Percentiles rank a stretch among this genome's conserved stretches.
These are phyloP conservation scores for Zootoca vivipara DNA, from an alignment of 2,113 vertebrate genomes.

Conservation along the genomic window DNA sequence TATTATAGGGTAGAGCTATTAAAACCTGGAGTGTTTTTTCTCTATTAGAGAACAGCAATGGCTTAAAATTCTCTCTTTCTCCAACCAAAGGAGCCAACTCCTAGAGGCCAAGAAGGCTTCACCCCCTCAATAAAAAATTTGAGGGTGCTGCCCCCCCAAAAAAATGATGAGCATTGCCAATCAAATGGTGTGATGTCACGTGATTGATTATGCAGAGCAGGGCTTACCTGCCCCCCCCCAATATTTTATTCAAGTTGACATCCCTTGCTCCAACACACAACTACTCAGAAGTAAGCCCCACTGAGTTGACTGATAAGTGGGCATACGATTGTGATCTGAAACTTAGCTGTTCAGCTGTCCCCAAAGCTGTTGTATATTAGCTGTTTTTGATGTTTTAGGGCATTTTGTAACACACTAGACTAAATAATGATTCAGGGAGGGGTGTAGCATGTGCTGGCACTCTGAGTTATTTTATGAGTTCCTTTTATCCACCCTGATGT, in stretches of 20 bases:
- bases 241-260: no score
- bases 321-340: background rate
- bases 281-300: no score
- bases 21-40: slow-evolving; percentile 48
- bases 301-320: no score
- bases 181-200: no score
- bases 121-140: no score
- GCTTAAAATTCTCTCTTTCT: slow-evolving; percentile 48
- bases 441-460: slow-evolving; percentile 68
- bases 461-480: slow-evolving; percentile 67
- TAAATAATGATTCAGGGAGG: slow-evolving; percentile 63
- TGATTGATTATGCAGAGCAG: no score
- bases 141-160: no score
- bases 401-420: slow-evolving; percentile 66
- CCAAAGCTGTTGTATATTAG: slow-evolving; percentile 70
- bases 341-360: slow-evolving; percentile 59
- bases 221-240: no score
- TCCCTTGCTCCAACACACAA: no score
- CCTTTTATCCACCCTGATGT: slow-evolving; percentile 52
- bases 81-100: no score
- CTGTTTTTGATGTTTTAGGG: slow-evolving; percentile 60
- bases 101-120: no score
- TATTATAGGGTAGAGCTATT: slow-evolving; percentile 24
- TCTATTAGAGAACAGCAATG: slow-evolving; percentile 47
- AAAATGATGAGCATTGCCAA: no score